A percentile compares a stretch with the other conserved stretches of the same genome.
Evolutionary conservation across 1,140 invertebrate genomes (phyloP).

Genomic region (Drosophila ficusphila): DNA sequence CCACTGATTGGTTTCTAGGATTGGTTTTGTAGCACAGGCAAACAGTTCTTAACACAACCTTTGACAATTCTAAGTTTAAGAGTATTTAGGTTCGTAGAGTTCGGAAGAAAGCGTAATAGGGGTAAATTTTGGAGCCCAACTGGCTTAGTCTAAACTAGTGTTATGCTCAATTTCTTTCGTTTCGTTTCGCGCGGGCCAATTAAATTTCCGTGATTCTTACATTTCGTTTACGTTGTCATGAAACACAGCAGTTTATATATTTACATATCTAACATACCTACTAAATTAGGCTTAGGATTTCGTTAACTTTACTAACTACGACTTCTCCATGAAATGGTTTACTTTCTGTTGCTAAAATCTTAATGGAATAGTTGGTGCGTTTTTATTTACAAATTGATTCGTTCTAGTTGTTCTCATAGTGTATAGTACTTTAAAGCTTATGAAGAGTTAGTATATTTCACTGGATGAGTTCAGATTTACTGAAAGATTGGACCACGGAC

Average conservation of each 20-base stretch:
- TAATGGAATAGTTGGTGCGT: slow-evolving; percentile 80
- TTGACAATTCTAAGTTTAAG: slow-evolving; percentile 46
- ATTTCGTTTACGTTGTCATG: slow-evolving; percentile 79
- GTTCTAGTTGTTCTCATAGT: slow-evolving; percentile 44
- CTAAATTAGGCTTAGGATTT: slow-evolving; percentile 54
- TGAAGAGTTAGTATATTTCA: slow-evolving; percentile 75
- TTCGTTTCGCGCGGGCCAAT: slow-evolving; percentile 20
- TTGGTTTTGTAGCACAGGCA: slow-evolving; percentile 62
- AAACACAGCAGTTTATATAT: slow-evolving; percentile 78
- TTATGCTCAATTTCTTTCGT: slow-evolving; percentile 19
- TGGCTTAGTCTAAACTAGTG: slow-evolving; percentile 52
- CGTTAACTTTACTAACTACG: slow-evolving; percentile 73
- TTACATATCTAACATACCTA: slow-evolving; percentile 57
- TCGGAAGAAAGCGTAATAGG: slow-evolving; percentile 57
- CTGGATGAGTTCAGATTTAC: slow-evolving; percentile 50
- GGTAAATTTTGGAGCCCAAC: slow-evolving; percentile 30
- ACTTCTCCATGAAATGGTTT: slow-evolving; percentile 37
- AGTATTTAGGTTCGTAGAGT: slow-evolving; percentile 34
- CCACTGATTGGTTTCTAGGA: slow-evolving; percentile 33
- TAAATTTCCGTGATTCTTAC: slow-evolving; percentile 40
- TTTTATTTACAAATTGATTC: slow-evolving; percentile 78
- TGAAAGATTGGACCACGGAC: slow-evolving; percentile 26
- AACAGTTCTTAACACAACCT: slow-evolving; percentile 74
- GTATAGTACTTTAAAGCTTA: slow-evolving; percentile 71
- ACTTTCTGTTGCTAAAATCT: slow-evolving; percentile 69